phyloP scores from a whole-genome alignment of 1,140 invertebrate species.

The Ganaspis sp. region DNA sequence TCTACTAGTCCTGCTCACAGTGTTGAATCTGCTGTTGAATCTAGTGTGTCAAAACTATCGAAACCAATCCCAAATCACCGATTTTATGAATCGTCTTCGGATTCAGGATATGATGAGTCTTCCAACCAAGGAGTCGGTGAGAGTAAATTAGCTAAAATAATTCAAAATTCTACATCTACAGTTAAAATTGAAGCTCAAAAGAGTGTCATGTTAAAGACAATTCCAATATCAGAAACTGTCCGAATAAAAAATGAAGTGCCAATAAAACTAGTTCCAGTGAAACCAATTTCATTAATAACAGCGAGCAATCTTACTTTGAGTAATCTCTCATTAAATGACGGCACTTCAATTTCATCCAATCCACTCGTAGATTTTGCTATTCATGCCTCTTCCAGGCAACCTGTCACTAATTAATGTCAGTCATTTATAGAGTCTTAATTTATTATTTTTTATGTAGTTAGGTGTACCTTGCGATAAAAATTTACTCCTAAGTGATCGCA shows the following conservation, averaged over 20 bases:
- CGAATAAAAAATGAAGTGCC: slow-evolving; percentile 62
- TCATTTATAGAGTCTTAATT: slow-evolving; percentile 71
- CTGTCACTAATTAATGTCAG: slow-evolving; percentile 74
- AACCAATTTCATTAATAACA: slow-evolving; percentile 62
- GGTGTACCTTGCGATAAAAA: slow-evolving; percentile 41
- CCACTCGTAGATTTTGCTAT: slow-evolving; percentile 72
- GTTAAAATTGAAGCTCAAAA: slow-evolving; percentile 56
- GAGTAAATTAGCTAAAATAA: slow-evolving; percentile 63
- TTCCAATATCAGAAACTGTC: slow-evolving; percentile 60
- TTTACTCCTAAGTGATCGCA: slow-evolving; percentile 33
- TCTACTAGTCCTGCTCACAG: slow-evolving; percentile 70
- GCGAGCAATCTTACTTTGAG: slow-evolving; percentile 55
- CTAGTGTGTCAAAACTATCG: slow-evolving; percentile 61
- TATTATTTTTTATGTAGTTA: slow-evolving; percentile 67
- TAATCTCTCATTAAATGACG: slow-evolving; percentile 35
- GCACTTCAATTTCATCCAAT: slow-evolving; percentile 59
- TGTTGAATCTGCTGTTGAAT: slow-evolving; percentile 64
- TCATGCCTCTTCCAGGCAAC: slow-evolving; percentile 70
- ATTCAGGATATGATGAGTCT: slow-evolving; percentile 81
- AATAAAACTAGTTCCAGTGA: slow-evolving; percentile 64
- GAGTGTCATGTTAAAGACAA: slow-evolving; percentile 58
- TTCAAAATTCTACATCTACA: slow-evolving; percentile 47
- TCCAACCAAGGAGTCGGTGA: slow-evolving; percentile 76
- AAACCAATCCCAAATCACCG: slow-evolving; percentile 51
- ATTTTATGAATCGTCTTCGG: slow-evolving; percentile 80